phyloP scores from a whole-genome alignment of 2,888 invertebrate genomes.

The Mythimna ferrago region DNA sequence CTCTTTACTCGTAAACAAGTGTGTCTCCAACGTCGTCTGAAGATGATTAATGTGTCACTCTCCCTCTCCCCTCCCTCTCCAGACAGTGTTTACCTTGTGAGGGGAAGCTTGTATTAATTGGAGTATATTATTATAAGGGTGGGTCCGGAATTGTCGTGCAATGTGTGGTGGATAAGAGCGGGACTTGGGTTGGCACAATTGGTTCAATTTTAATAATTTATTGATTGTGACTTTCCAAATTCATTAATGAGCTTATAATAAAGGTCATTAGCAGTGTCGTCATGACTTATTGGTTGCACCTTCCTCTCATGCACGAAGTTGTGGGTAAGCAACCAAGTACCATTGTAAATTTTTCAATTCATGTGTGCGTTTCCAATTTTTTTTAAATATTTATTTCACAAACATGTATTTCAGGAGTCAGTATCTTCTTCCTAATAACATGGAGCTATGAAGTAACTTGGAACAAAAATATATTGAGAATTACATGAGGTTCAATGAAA shows the following conservation, averaged over 20 bases:
- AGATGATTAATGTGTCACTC: constrained; percentile 70
- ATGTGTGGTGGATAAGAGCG: background rate
- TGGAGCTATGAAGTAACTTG: no score
- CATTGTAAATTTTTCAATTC: no score
- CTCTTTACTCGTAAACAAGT: constrained; percentile 58
- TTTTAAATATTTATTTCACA: no score
- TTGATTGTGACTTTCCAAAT: background rate
- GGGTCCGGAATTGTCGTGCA: constrained; percentile 12
- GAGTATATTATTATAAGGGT: constrained; percentile 50
- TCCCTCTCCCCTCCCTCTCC: constrained; percentile 16
- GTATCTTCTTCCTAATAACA: no score
- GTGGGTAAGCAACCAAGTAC: no score
- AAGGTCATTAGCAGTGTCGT: no score
- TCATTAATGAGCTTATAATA: background rate
- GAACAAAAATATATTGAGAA: no score
- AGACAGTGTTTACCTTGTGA: constrained; percentile 58
- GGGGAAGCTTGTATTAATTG: constrained; percentile 62
- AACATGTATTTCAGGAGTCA: no score
- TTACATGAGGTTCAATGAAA: no score
- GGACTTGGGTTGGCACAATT: background rate
- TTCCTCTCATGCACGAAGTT: no score
- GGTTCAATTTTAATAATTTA: background rate
- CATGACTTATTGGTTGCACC: no score
- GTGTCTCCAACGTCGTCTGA: constrained; percentile 63
- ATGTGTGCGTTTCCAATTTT: no score